Conservation (phyloP, 2,113 vertebrate genomes). For the Dipodomys merriami region DNA sequence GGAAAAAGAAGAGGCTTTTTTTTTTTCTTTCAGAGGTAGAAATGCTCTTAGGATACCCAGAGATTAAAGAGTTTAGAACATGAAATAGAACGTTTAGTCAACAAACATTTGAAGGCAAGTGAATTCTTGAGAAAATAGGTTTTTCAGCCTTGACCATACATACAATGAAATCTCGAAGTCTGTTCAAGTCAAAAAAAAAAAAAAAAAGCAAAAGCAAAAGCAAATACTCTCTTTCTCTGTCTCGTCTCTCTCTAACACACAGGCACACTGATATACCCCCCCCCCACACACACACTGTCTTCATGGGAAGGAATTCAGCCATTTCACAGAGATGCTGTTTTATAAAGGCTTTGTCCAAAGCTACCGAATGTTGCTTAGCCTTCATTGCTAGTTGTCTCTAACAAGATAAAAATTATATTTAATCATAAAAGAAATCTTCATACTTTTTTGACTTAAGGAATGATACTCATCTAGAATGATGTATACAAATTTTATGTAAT, state of each 20-base stretch:
- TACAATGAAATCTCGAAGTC: constrained; percentile 64
- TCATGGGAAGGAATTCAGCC: neutral
- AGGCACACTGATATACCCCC: neutral
- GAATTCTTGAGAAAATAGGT: constrained; percentile 61
- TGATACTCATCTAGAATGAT: neutral
- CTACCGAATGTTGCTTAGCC: neutral
- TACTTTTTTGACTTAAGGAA: neutral
- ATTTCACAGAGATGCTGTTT: neutral
- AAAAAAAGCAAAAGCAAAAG: neutral
- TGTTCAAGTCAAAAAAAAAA: constrained; percentile 18
- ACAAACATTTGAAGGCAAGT: constrained; percentile 65
- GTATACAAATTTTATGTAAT: too few relatives aligned
- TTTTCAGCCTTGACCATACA: constrained; percentile 21
- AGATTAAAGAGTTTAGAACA: constrained; percentile 78
- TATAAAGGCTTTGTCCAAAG: neutral
- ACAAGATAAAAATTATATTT: constrained; percentile 24
- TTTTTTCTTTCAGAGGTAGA: constrained; percentile 74
- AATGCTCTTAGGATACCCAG: constrained; percentile 69
- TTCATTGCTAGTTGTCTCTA: neutral
- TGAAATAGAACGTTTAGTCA: constrained; percentile 80
- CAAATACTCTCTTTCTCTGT: too few relatives aligned
- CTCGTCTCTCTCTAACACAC: too few relatives aligned
- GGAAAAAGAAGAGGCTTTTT: constrained; percentile 76
- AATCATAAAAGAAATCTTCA: neutral
- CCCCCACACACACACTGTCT: neutral